Base-by-base conservation (phyloP, 2,888 invertebrate species). In the Dryocosmus kuriphilus region DNA sequence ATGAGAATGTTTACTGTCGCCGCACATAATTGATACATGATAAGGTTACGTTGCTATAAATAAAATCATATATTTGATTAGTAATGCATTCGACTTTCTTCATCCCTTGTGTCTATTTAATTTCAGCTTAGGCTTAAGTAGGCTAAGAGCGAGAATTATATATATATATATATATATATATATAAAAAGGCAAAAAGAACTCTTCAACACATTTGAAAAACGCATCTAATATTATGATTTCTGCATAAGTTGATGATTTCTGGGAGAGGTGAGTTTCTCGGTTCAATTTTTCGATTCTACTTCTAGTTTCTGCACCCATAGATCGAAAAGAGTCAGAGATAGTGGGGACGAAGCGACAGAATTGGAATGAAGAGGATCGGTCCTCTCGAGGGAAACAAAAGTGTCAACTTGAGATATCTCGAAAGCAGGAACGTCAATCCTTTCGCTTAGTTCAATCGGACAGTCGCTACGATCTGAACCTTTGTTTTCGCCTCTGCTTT, bases 361-460 rank as follows among this genome's bases (percentile, higher is more conserved):
- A 82, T 85, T 82, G 83, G 27, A 71, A 71, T 71, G 51, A 71
- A 71, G 71, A 71, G 51, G 71, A 71, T 71, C 82, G 81, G 83
- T 81, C 77, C 82, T 85, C 77, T 75, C 81, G 71, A 55, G 78
- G 83, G 80, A 87, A 84, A 87, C 87, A 87, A 88, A 88, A 86
- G 86, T 88, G 86, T 87, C 88, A 87, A 84, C 84, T 80, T 80
- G 84, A 84, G 85, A 86, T 86, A 86, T 86, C 87, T 86, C 83
- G 85, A 84, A 86, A 85, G 83, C 83, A 75, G 80, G 81, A 81
- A 86, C 87, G 86, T 86, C 89, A 89, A 90, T 89, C 90, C 90
- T 90, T 90, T 89, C 84, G 82, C 71, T 80, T 79, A 76, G 78
- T 81, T 80, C 86, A 86, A 86, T 88, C 87, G 88, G 85, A 86